These are phyloP conservation scores for Cephus sareptanus DNA, from an alignment of 2,888 invertebrate genomes.

Conservation along the genomic window DNA sequence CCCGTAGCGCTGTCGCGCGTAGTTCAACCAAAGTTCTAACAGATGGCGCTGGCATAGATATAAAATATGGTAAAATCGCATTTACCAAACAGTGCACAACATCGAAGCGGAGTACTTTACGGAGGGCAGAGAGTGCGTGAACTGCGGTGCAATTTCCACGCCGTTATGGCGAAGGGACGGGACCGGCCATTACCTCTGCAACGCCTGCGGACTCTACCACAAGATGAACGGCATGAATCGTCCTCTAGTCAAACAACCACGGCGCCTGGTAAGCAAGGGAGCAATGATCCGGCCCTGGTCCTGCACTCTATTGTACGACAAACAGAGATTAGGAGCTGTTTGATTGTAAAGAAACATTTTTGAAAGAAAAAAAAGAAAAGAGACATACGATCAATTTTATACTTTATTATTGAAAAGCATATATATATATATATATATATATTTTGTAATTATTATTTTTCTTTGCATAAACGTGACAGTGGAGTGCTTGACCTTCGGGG, in stretches of 20 bases:
- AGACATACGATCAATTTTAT: neutral
- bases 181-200: conserved; percentile 97
- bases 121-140: conserved; percentile 97
- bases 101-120: conserved; percentile 63
- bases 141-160: conserved; percentile 96
- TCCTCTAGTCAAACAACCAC: conserved; percentile 90
- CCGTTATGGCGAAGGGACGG: conserved; percentile 97
- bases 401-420: no score
- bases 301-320: conserved; percentile 10
- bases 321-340: neutral
- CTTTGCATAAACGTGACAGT: neutral
- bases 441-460: neutral
- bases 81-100: conserved; percentile 56
- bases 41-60: neutral
- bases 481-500: neutral
- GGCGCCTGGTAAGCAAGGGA: conserved; percentile 86
- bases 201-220: conserved; percentile 98
- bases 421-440: neutral
- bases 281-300: conserved; percentile 67
- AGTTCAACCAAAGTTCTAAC: neutral
- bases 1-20: neutral
- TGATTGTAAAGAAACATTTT: neutral
- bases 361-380: neutral
- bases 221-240: conserved; percentile 98
- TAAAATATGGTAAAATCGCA: neutral